Evolutionary conservation across 2,888 invertebrate species (phyloP).

Genomic region (Ectemnius cavifrons): DNA sequence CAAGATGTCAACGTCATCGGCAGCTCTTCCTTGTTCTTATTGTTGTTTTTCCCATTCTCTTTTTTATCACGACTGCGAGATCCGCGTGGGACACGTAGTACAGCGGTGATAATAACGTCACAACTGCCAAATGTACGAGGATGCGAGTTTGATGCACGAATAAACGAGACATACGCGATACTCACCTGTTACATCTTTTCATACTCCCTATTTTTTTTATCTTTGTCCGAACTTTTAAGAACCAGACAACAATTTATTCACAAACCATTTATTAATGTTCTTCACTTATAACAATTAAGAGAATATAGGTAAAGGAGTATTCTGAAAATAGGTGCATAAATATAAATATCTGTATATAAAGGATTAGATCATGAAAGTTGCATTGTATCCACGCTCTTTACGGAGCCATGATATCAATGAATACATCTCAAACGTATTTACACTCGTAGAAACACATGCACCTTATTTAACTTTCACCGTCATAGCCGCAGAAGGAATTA

Average conservation of each 20-base stretch:
- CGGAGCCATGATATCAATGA: too few species aligned
- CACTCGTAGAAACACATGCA: too few species aligned
- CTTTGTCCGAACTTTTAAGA: too few species aligned
- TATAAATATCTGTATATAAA: neutral
- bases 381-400: too few species aligned
- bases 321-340: neutral
- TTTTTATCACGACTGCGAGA: conserved; percentile 51
- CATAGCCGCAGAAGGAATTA: too few species aligned
- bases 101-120: conserved; percentile 49
- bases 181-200: neutral
- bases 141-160: conserved; percentile 70
- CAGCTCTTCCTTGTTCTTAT: conserved; percentile 35
- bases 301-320: neutral
- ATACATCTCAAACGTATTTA: too few species aligned
- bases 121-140: conserved; percentile 67
- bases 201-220: neutral
- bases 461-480: too few species aligned
- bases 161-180: conserved; percentile 70
- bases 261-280: too few species aligned
- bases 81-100: conserved; percentile 49
- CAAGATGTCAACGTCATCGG: too few species aligned
- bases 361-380: neutral
- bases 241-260: neutral
- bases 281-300: neutral
- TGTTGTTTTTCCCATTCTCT: conserved; percentile 45